Evolutionary conservation across 1,140 invertebrate species (phyloP).

Genomic region (Panulirus ornatus): DNA sequence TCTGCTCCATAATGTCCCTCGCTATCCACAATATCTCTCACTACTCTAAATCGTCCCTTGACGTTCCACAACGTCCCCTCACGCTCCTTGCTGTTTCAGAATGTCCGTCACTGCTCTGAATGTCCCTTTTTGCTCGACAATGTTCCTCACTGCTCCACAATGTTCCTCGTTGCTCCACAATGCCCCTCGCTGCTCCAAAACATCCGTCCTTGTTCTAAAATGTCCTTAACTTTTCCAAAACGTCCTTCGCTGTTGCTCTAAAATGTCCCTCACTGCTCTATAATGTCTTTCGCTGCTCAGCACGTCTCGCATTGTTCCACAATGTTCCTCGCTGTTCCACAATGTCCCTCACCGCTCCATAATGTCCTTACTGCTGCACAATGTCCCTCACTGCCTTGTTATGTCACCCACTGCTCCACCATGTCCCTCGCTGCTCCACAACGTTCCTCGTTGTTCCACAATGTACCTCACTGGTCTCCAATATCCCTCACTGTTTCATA

Average conservation of each 20-base stretch:
- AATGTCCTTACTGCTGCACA: neutral
- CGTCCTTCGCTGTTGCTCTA: neutral
- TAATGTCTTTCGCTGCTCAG: neutral
- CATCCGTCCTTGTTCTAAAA: neutral
- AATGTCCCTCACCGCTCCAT: slow-evolving; percentile 18
- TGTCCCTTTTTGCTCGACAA: neutral
- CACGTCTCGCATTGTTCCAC: neutral
- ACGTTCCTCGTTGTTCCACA: neutral
- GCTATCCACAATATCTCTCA: too few species aligned
- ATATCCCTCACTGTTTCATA: neutral
- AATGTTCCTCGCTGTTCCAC: too few species aligned
- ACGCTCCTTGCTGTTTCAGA: neutral
- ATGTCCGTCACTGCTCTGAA: slow-evolving; percentile 1
- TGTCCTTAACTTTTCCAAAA: neutral
- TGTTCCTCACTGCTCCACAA: neutral
- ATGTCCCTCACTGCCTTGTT: neutral
- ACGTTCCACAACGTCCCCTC: neutral
- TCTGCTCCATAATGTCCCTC: too few species aligned
- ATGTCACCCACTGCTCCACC: neutral
- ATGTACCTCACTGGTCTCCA: neutral
- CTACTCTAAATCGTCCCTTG: too few species aligned
- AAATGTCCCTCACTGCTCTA: neutral
- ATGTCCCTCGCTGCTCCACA: neutral
- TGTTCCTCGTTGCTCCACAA: neutral
- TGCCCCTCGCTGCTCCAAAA: neutral